A percentile compares a stretch with the other conserved stretches of the same genome.
Conservation (phyloP, 1,140 invertebrate species). For the Tenebrio molitor region DNA sequence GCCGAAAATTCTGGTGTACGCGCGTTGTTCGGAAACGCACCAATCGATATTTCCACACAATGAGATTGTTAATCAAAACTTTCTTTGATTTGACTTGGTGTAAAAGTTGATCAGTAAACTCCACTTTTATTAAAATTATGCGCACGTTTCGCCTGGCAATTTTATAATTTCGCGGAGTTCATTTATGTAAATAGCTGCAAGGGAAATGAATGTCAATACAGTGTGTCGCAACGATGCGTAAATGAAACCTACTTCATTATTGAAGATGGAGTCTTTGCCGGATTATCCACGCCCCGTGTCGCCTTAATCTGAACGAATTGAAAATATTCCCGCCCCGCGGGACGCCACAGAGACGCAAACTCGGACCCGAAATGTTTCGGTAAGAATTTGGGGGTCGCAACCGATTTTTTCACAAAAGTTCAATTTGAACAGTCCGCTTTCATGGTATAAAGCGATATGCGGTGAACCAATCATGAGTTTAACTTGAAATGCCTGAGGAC, state of each 20-base stretch:
- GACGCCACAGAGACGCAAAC: too few relatives aligned
- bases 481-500: slow-evolving; percentile 40
- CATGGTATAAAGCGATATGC: background rate
- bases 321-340: background rate
- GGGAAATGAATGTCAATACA: slow-evolving; percentile 17
- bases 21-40: background rate
- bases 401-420: slow-evolving; percentile 3
- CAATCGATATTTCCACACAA: slow-evolving; percentile 22
- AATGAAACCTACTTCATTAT: slow-evolving; percentile 23
- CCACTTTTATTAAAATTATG: slow-evolving; percentile 2
- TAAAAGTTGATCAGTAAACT: slow-evolving; percentile 1
- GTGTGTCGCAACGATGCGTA: slow-evolving; percentile 11
- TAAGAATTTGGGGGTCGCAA: too few relatives aligned
- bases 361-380: too few relatives aligned
- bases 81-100: background rate
- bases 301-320: slow-evolving; percentile 17
- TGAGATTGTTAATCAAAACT: slow-evolving; percentile 17
- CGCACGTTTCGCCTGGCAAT: background rate
- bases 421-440: background rate
- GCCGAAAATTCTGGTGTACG: too few relatives aligned
- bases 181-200: slow-evolving; percentile 24
- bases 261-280: slow-evolving; percentile 1
- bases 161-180: slow-evolving; percentile 23
- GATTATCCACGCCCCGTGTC: slow-evolving; percentile 4
- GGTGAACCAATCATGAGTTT: slow-evolving; percentile 20